phyloP scores from a whole-genome alignment of 2,888 invertebrate species.

The Drosophila antonietae region DNA sequence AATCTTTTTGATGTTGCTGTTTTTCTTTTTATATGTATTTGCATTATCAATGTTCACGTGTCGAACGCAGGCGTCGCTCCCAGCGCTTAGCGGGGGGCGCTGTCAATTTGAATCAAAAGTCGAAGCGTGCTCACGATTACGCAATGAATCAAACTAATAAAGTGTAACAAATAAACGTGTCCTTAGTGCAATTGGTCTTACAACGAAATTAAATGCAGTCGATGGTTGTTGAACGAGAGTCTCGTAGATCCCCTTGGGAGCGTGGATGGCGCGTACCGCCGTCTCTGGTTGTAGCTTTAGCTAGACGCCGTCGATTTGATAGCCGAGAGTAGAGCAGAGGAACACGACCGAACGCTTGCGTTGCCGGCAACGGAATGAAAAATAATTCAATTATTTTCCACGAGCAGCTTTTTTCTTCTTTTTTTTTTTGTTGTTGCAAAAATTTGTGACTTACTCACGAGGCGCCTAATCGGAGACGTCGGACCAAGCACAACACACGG shows the following conservation, averaged over 20 bases:
- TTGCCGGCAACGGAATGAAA: slow-evolving; percentile 78
- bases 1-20: slow-evolving; percentile 32
- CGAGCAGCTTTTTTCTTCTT: slow-evolving; percentile 33
- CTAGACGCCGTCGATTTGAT: slow-evolving; percentile 21
- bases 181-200: neutral
- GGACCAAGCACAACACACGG: slow-evolving; percentile 15
- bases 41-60: slow-evolving; percentile 51
- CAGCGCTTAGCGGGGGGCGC: slow-evolving; percentile 9
- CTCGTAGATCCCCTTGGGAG: slow-evolving; percentile 33
- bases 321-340: slow-evolving; percentile 13
- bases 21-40: slow-evolving; percentile 3
- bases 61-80: slow-evolving; percentile 5
- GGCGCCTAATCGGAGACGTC: slow-evolving; percentile 43
- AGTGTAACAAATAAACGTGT: slow-evolving; percentile 12
- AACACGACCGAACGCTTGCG: slow-evolving; percentile 70
- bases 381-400: slow-evolving; percentile 78
- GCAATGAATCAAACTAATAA: slow-evolving; percentile 21
- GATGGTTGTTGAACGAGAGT: neutral
- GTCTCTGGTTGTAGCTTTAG: slow-evolving; percentile 30
- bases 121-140: slow-evolving; percentile 16
- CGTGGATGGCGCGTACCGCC: slow-evolving; percentile 25
- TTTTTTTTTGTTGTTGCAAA: slow-evolving; percentile 38
- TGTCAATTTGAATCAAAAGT: slow-evolving; percentile 13
- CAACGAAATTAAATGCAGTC: slow-evolving; percentile 24
- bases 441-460: slow-evolving; percentile 54